Base-by-base conservation (phyloP, 2,113 vertebrate genomes). In the Zosterops pallidus region DNA sequence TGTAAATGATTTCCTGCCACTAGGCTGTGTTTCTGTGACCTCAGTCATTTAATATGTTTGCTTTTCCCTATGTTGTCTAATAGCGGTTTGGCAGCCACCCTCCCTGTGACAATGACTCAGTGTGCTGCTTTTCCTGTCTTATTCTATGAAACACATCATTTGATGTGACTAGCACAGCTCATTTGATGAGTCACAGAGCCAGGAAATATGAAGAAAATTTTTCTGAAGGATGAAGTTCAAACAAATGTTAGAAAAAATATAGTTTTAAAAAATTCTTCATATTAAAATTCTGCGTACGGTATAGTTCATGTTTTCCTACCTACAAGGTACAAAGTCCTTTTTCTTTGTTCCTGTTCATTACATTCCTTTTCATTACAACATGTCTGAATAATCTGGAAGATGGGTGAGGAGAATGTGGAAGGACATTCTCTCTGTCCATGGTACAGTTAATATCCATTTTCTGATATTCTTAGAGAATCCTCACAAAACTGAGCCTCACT, bases 111-210 rank as follows among this genome's bases (percentile, higher is more conserved):
- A 26, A 69, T 89, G 94, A 96, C 93, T 95, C 92, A 90, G 74
- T 76, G 69, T 71, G 79, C 81, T 70, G 41, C 81, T 92, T 89
- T 94, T 84, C 93, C 92, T 85, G 46, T 80, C 90, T 96, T 74
- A 60, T 77, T 84, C 82, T 70, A 47, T 64, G 69, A 90, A 60
- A 26, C 50, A 65, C 81, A 87, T 41, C 39, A 92, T 63, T 83
- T 89, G 44, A 80, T 49, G 77, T 96, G 96, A 95, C 86, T 94
- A 81, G 94, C 33, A n/a, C 57, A 89, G 87, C 77, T 94, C 94
- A 41, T 90, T 89, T 63, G 82, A 85, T 96, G 97, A 97, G 64
- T 95, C 96, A 95, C 31, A 39, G 72, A 69, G 74, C 46, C 70
- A 91, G 81, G 46, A 94, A 85, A 72, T 50, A 37, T 88, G 92